A percentile compares a stretch with the other conserved stretches of the same genome.
Evolutionary conservation across 2,797 vertebrate genomes (phyloP).

Genomic region (Gymnopithys bicolor): DNA sequence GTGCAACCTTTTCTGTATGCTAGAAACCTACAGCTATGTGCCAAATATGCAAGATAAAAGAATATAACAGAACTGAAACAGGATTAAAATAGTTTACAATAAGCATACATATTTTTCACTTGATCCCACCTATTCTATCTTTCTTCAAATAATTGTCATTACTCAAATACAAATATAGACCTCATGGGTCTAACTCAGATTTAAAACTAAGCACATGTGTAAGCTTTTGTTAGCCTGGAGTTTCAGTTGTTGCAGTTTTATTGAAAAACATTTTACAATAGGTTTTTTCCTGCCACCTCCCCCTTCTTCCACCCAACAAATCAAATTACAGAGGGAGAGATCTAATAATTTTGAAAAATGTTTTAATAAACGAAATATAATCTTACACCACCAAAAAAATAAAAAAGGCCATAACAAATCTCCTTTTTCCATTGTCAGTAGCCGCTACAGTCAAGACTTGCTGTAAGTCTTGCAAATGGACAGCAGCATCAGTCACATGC

Average conservation of each 20-base stretch:
- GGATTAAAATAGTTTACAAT: slow-evolving; percentile 37
- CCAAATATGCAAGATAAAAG: slow-evolving; percentile 47
- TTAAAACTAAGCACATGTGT: slow-evolving; percentile 37
- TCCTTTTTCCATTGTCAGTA: background rate
- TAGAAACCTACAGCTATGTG: background rate
- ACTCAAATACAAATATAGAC: slow-evolving; percentile 52
- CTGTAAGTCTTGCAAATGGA: background rate
- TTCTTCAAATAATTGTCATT: slow-evolving; percentile 61
- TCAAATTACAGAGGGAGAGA: slow-evolving; percentile 3
- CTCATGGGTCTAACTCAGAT: background rate
- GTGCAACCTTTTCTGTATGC: slow-evolving; percentile 13
- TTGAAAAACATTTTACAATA: slow-evolving; percentile 27
- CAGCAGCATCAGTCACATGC: background rate
- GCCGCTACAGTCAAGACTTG: background rate
- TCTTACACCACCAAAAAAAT: background rate
- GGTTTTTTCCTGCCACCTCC: background rate
- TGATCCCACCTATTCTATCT: slow-evolving; percentile 35
- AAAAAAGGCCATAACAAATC: background rate
- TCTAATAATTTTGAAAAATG: background rate
- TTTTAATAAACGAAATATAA: slow-evolving; percentile 7
- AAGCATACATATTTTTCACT: slow-evolving; percentile 30
- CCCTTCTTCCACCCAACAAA: slow-evolving; percentile 20
- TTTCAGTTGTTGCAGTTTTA: slow-evolving; percentile 18
- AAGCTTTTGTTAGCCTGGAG: slow-evolving; percentile 43
- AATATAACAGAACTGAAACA: background rate